These are phyloP conservation scores for Euzophera pinguis DNA, from an alignment of 2,888 invertebrate species.

Conservation along the genomic window DNA sequence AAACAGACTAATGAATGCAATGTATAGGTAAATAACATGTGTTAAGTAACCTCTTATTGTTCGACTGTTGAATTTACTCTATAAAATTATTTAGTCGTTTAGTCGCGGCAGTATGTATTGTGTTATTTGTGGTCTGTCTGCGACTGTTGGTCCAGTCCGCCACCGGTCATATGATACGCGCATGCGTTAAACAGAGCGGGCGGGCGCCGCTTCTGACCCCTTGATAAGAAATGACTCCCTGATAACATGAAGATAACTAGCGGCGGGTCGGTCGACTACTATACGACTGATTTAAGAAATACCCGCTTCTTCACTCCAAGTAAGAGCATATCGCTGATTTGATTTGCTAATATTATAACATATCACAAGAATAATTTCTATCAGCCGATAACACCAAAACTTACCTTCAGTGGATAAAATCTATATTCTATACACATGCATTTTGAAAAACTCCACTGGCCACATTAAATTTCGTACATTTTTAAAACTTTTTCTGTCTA, in stretches of 20 bases:
- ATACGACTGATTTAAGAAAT: conserved; percentile 8
- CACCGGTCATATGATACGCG: conserved; percentile 57
- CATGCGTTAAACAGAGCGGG: conserved; percentile 63
- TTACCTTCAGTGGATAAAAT: conserved; percentile 7
- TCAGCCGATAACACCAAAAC: conserved; percentile 5
- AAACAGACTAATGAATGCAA: too few relatives aligned
- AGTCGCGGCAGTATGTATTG: conserved; percentile 29
- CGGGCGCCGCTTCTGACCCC: conserved; percentile 59
- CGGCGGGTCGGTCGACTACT: conserved; percentile 29
- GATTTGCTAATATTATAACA: background rate
- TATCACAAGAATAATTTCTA: conserved; percentile 7
- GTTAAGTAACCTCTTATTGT: too few relatives aligned
- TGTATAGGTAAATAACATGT: too few relatives aligned
- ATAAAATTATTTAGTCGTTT: background rate
- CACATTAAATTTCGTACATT: too few relatives aligned
- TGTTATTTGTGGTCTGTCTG: background rate
- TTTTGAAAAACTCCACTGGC: too few relatives aligned
- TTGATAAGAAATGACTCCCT: conserved; percentile 39
- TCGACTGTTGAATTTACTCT: too few relatives aligned
- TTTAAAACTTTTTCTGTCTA: too few relatives aligned
- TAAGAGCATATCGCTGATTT: background rate
- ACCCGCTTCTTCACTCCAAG: background rate
- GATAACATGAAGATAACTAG: conserved; percentile 40
- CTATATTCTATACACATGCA: background rate
- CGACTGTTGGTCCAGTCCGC: conserved; percentile 28